Percentiles rank a stretch among this genome's conserved stretches.
Evolutionary conservation across 2,797 vertebrate species (phyloP).

Genomic region (Protonibea diacanthus): DNA sequence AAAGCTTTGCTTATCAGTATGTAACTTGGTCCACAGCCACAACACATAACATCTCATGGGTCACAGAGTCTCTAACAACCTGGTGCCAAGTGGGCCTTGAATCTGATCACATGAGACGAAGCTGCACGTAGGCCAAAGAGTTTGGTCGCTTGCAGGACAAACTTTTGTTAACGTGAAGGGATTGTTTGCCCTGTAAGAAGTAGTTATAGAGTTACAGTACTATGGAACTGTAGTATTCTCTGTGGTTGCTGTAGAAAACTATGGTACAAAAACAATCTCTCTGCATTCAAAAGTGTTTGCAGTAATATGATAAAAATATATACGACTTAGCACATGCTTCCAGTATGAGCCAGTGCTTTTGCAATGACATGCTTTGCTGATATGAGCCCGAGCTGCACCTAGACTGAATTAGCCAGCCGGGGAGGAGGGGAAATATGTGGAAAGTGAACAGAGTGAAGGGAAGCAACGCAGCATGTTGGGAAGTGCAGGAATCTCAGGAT

Average conservation of each 20-base stretch:
- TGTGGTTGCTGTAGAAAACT: background rate
- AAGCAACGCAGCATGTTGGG: conserved; percentile 45
- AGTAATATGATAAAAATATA: conserved; percentile 12
- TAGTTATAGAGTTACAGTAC: background rate
- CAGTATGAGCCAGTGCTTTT: conserved; percentile 23
- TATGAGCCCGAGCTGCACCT: background rate
- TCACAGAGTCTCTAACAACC: conserved; percentile 64
- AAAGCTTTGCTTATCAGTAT: conserved; percentile 64
- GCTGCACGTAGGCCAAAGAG: conserved; percentile 48
- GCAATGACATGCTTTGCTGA: conserved; percentile 28
- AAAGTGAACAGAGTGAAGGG: conserved; percentile 24
- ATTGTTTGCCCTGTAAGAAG: background rate
- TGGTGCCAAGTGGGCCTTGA: conserved; percentile 68
- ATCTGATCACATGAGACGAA: conserved; percentile 58
- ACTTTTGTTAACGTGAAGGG: conserved; percentile 27
- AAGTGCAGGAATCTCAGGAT: conserved; percentile 74
- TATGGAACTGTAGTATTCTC: background rate
- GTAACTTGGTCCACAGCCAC: conserved; percentile 68
- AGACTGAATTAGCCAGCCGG: conserved; percentile 10
- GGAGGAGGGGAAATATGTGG: conserved; percentile 18
- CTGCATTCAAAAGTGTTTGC: conserved; percentile 4
- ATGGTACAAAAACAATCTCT: conserved; percentile 1
- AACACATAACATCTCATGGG: conserved; percentile 68
- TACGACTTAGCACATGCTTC: conserved; percentile 5
- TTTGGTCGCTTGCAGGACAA: conserved; percentile 21